Evolutionary conservation across 2,797 vertebrate genomes (phyloP).

Genomic region (Neostethus bicornis): DNA sequence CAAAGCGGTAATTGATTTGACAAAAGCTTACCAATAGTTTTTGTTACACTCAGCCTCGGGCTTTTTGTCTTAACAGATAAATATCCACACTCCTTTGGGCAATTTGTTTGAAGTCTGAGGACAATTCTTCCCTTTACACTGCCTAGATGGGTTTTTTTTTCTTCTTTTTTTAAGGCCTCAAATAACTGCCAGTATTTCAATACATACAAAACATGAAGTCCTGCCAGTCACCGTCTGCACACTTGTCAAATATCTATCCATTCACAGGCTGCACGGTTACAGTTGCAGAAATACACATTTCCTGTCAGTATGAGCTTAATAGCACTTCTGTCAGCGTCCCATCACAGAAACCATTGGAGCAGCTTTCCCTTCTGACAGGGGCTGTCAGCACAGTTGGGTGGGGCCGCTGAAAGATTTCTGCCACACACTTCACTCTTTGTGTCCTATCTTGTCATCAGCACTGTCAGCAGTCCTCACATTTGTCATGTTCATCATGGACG

Average conservation of each 20-base stretch:
- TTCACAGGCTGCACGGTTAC: conserved; percentile 10
- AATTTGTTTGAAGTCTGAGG: conserved; percentile 27
- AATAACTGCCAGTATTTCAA: conserved; percentile 31
- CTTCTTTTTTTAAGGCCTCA: conserved; percentile 3
- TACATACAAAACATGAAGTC: conserved; percentile 17
- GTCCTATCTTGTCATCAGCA: conserved; percentile 53
- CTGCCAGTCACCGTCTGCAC: conserved; percentile 36
- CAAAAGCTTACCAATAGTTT: conserved; percentile 24
- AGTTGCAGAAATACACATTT: conserved; percentile 41
- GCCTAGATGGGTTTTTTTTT: conserved; percentile 1
- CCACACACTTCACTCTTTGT: conserved; percentile 43
- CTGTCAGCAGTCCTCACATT: conserved; percentile 50
- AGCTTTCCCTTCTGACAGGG: conserved; percentile 45
- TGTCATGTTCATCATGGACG: conserved; percentile 43
- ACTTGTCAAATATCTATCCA: conserved; percentile 31
- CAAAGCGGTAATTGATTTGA: conserved; percentile 8
- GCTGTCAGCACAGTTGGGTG: conserved; percentile 38
- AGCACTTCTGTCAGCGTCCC: conserved; percentile 41
- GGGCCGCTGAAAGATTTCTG: conserved; percentile 29
- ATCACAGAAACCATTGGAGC: conserved; percentile 50
- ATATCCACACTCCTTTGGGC: conserved; percentile 11
- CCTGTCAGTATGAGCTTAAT: conserved; percentile 29
- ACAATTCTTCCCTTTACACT: conserved; percentile 1
- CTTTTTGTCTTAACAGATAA: conserved; percentile 10
- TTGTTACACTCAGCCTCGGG: conserved; percentile 7